Evolutionary conservation across 2,888 invertebrate genomes (phyloP), one percentile per base, ranked within the genome.

Genomic region (Ectemnius cavifrons): DNA sequence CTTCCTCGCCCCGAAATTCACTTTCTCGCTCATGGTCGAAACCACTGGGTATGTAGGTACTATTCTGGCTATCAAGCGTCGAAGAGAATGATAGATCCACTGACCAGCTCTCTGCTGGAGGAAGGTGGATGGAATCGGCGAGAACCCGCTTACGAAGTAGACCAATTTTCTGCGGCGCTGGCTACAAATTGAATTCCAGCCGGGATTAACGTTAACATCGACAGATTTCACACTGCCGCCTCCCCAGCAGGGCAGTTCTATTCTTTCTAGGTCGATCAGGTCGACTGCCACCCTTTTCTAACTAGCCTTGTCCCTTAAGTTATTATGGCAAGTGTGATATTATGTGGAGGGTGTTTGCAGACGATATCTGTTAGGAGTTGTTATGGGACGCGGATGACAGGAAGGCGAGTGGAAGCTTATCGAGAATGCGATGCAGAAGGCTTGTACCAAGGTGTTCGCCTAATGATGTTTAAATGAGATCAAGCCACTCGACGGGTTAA

Each of bases 81-180:
- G 70, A 57, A 60, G 75, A 64, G 70, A 60, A 73, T 75, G 77
- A 81, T 75, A 68, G 79, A 67, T 76, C 59, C 72, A 49, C 71
- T 71, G 71, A 52, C 52, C n/a, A 65, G 56, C 60, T 56, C 59
- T 23, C 23, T 23, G 56, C 62, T 23, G 49, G 66, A 71, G 62
- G 18, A 56, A 67, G 71, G 60, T 67, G 65, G 81, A 72, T 71
- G 78, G 78, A 75, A 78, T 76, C 75, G 78, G 78, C 77, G 80
- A 37, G 37, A 78, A 81, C 78, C 76, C 83, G 80, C 83, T 85
- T 83, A 84, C 82, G 78, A 86, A 85, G 84, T 84, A 80, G 78
- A 78, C 74, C 77, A 71, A 78, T 77, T 81, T 81, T 79, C 79
- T 73, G 71, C 73, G 74, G 81, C 73, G 70, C 76, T 77, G 74